phyloP scores from a whole-genome alignment of 2,113 vertebrate species.

The Vombatus ursinus region DNA sequence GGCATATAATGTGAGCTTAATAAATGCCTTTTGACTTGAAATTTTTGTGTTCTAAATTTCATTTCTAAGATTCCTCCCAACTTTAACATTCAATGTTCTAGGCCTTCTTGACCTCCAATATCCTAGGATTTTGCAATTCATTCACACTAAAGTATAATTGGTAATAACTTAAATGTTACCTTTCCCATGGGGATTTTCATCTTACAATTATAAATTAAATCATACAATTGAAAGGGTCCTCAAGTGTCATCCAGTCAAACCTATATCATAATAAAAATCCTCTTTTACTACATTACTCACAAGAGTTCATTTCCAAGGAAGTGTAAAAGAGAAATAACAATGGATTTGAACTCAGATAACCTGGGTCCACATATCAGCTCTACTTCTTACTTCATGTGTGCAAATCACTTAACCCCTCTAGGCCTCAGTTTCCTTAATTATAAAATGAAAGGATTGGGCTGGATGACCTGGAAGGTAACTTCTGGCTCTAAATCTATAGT shows the following conservation, averaged over 20 bases:
- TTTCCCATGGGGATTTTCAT: background rate
- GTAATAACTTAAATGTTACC: background rate
- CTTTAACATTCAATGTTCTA: background rate
- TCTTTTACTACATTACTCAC: background rate
- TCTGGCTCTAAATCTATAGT: background rate
- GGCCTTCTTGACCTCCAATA: background rate
- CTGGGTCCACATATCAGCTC: no score
- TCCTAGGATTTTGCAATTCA: background rate
- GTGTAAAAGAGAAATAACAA: no score
- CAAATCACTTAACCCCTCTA: background rate
- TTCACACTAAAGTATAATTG: constrained; percentile 30
- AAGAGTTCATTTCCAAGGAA: no score
- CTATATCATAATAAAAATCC: background rate
- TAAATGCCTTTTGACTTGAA: background rate
- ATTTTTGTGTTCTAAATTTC: background rate
- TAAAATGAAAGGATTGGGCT: background rate
- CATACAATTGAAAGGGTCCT: background rate
- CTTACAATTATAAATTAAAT: background rate
- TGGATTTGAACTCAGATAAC: no score
- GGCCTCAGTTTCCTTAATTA: background rate
- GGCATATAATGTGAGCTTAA: background rate
- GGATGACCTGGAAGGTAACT: background rate
- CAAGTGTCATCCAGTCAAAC: background rate
- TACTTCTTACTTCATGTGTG: background rate
- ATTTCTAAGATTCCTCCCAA: background rate